These are phyloP conservation scores for Oreotrochilus melanogaster DNA, from an alignment of 2,113 vertebrate species.

Conservation along the genomic window DNA sequence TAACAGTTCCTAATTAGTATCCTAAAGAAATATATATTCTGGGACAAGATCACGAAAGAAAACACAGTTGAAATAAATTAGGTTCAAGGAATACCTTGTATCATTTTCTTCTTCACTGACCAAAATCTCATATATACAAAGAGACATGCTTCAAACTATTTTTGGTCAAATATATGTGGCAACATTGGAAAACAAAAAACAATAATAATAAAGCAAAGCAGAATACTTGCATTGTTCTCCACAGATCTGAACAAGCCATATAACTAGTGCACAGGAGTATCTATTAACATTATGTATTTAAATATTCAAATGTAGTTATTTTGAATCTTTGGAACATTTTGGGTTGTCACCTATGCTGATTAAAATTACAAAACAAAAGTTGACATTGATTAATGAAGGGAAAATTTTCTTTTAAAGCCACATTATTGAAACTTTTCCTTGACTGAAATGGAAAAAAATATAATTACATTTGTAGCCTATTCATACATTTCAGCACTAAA, in stretches of 20 bases:
- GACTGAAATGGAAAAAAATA: slow-evolving; percentile 17
- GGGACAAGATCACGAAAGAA: not conserved
- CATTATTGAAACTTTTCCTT: not conserved
- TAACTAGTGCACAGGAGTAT: not conserved
- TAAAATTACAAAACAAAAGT: not conserved
- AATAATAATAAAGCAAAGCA: not conserved
- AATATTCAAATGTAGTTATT: not conserved
- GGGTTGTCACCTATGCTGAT: not conserved
- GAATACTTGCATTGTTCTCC: not conserved
- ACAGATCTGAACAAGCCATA: not conserved
- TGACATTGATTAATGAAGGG: not conserved
- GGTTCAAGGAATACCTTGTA: not conserved
- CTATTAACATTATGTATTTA: not conserved
- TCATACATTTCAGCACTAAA: slow-evolving; percentile 43
- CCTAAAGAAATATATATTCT: not conserved
- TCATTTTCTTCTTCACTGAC: not conserved
- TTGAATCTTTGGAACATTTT: not conserved
- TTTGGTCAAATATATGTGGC: not conserved
- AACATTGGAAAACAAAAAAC: not conserved
- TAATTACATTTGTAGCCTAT: slow-evolving; percentile 1
- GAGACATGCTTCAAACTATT: not conserved
- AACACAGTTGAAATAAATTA: not conserved
- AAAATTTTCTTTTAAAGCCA: not conserved
- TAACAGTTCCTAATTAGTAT: not conserved
- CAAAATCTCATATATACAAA: not conserved